These are phyloP conservation scores for Scyliorhinus canicula DNA, from an alignment of 2,797 vertebrate species.

Conservation along the genomic window DNA sequence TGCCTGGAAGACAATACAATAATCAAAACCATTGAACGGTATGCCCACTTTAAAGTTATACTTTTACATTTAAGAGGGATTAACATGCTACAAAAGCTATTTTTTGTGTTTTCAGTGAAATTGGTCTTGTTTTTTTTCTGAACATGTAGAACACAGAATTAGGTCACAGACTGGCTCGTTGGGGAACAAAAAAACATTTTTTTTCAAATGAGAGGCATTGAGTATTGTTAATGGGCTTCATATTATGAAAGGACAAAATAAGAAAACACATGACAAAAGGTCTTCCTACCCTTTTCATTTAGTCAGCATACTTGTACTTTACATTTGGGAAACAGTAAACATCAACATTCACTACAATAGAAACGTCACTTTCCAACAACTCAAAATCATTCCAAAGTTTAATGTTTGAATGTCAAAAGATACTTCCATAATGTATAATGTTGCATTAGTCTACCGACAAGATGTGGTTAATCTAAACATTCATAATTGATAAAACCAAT, in stretches of 20 bases:
- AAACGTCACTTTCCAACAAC: not conserved
- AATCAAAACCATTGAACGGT: not conserved
- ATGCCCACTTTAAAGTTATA: not conserved
- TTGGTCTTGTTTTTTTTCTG: not conserved
- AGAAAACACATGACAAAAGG: not conserved
- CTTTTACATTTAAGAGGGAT: not conserved
- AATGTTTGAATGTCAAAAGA: not conserved
- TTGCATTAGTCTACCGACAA: not conserved
- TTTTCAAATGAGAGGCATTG: not conserved
- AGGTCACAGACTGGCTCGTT: not conserved
- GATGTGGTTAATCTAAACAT: not conserved
- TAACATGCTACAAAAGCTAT: not conserved
- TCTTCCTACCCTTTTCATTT: not conserved
- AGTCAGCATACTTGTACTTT: not conserved
- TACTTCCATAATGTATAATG: not conserved
- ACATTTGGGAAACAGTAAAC: not conserved
- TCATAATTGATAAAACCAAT: not conserved
- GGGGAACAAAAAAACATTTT: not conserved
- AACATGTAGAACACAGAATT: not conserved
- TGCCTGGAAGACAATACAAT: slow-evolving; percentile 62
- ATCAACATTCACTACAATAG: not conserved
- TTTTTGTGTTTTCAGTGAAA: not conserved
- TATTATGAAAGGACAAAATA: not conserved
- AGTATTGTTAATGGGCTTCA: not conserved
- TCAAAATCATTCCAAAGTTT: not conserved